These are phyloP conservation scores for Lycia hirtaria DNA, from an alignment of 2,888 invertebrate species.

Conservation along the genomic window DNA sequence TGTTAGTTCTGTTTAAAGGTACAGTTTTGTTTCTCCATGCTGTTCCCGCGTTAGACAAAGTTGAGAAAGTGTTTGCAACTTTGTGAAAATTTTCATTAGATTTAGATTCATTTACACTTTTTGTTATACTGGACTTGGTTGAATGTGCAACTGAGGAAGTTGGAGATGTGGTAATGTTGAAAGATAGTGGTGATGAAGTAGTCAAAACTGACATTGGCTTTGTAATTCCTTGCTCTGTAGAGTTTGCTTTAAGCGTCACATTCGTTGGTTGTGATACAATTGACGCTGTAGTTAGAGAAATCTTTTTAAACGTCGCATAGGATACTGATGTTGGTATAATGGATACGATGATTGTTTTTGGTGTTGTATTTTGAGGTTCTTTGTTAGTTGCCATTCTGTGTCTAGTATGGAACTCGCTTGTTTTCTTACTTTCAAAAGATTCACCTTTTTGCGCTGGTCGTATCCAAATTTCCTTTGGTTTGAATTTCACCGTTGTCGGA, in stretches of 20 bases:
- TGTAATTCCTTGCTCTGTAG: slow-evolving; percentile 57
- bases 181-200: slow-evolving; percentile 49
- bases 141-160: slow-evolving; percentile 22
- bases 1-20: slow-evolving; percentile 71
- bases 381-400: slow-evolving; percentile 57
- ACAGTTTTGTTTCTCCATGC: slow-evolving; percentile 40
- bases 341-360: slow-evolving; percentile 78
- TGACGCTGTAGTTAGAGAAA: slow-evolving; percentile 70
- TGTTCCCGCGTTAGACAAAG: slow-evolving; percentile 38
- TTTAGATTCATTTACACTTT: slow-evolving; percentile 43
- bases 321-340: slow-evolving; percentile 81
- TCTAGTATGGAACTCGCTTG: slow-evolving; percentile 59
- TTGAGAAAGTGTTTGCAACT: slow-evolving; percentile 43
- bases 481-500: slow-evolving; percentile 69
- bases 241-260: slow-evolving; percentile 48
- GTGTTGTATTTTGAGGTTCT: slow-evolving; percentile 63
- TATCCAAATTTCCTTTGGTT: slow-evolving; percentile 83
- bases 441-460: slow-evolving; percentile 82
- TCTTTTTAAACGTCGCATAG: slow-evolving; percentile 75
- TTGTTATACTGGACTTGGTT: slow-evolving; percentile 27
- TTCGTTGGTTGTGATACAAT: slow-evolving; percentile 56
- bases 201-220: slow-evolving; percentile 59
- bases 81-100: slow-evolving; percentile 35
- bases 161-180: slow-evolving; percentile 40
- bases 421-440: slow-evolving; percentile 58